These are phyloP conservation scores for Amblyopsis hoosieri DNA, from an alignment of 2,797 vertebrate genomes.

Conservation along the genomic window DNA sequence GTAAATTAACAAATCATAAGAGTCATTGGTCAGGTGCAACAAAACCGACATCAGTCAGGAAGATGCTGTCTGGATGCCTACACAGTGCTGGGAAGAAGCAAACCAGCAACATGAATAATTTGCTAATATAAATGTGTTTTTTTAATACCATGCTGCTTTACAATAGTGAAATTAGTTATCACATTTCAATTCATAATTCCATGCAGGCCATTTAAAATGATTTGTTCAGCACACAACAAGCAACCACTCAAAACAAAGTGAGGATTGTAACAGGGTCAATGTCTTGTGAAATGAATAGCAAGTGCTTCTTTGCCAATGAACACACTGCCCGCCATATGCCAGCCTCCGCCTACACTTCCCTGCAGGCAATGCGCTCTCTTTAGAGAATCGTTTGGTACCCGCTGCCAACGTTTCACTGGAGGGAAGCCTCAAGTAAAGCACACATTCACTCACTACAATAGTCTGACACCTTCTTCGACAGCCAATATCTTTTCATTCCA, in stretches of 20 bases:
- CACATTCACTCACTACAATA: constrained; percentile 64
- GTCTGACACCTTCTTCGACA: constrained; percentile 61
- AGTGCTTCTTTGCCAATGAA: constrained; percentile 10
- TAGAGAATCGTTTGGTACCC: constrained; percentile 54
- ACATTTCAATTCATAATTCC: too few relatives aligned
- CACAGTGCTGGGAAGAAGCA: too few relatives aligned
- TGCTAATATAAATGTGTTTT: too few relatives aligned
- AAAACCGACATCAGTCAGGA: too few relatives aligned
- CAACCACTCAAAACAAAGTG: constrained; percentile 12
- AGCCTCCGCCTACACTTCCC: constrained; percentile 71
- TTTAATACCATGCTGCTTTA: too few relatives aligned
- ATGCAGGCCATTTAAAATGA: too few relatives aligned
- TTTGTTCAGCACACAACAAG: constrained; percentile 25
- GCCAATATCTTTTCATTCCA: constrained; percentile 25
- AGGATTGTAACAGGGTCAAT: constrained; percentile 40
- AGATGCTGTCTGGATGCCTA: too few relatives aligned
- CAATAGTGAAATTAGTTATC: too few relatives aligned
- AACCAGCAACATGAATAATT: too few relatives aligned
- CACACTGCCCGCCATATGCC: constrained; percentile 57
- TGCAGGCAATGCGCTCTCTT: constrained; percentile 68
- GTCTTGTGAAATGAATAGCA: constrained; percentile 40
- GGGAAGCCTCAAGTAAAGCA: constrained; percentile 46
- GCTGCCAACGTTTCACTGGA: constrained; percentile 69
- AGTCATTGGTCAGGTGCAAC: too few relatives aligned
- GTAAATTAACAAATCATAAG: too few relatives aligned